phyloP scores from a whole-genome alignment of 2,113 vertebrate genomes.

The Balaenoptera acutorostrata region DNA sequence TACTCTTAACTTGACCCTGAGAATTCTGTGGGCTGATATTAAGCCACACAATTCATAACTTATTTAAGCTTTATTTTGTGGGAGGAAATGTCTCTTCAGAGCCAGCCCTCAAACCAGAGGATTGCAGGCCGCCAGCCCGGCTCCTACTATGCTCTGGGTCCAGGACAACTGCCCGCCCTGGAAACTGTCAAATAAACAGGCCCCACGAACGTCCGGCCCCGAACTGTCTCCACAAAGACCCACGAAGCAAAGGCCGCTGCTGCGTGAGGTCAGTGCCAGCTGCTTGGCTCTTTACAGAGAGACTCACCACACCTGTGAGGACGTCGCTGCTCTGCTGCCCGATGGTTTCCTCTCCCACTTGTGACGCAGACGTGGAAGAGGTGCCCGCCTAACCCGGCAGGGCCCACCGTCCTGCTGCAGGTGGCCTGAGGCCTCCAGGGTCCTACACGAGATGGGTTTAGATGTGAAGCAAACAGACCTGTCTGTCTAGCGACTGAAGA shows the following conservation, averaged over 20 bases:
- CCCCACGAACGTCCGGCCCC: neutral
- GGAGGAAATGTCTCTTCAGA: neutral
- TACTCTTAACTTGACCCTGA: neutral
- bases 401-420: neutral
- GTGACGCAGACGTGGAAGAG: too few relatives aligned
- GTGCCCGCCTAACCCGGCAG: neutral
- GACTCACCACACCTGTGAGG: rapidly evolving
- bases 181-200: neutral
- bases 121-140: rapidly evolving
- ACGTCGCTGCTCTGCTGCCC: rapidly evolving
- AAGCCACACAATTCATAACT: rapidly evolving
- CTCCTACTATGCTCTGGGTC: neutral
- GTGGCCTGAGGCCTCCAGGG: neutral
- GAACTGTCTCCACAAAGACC: neutral
- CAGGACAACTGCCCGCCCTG: neutral
- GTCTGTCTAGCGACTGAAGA: neutral
- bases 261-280: rapidly evolving
- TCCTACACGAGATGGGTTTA: neutral
- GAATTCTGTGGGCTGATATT: neutral
- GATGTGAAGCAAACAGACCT: neutral
- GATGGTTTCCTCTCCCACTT: too few relatives aligned
- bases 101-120: neutral
- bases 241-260: rapidly evolving
- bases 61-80: neutral
- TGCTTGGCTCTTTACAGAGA: rapidly evolving